Evolutionary conservation across 2,888 invertebrate species (phyloP), one percentile per base, ranked within the genome.

Genomic region (Byasa hedistus): DNA sequence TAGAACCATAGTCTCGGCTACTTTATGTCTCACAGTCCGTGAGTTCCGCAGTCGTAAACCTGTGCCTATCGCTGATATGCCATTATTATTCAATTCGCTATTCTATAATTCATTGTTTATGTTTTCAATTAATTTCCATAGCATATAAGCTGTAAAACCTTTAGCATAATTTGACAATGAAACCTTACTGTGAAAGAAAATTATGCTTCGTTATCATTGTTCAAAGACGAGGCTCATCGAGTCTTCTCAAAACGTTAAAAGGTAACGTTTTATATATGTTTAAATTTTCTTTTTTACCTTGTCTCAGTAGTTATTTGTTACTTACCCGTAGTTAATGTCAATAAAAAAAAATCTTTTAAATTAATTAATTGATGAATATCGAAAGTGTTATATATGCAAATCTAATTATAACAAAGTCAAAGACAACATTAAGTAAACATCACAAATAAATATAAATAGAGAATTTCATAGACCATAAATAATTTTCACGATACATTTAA

Each of bases 1-100:
- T 64, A 68, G 65, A 70, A 58, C 61, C 68, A 61, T 65, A 61
- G 61, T 44, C 61, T 23, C n/a, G 63, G 66, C 66, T 79, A 79
- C 79, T 83, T 82, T 83, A 79, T 84, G 81, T 76, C 74, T 77
- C 73, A 75, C 71, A 72, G 69, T 72, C 75, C 77, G 77, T 76
- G 79, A 79, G 80, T 84, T 83, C 81, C 80, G 75, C 80, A 77
- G 72, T 76, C 79, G 83, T 84, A 83, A 84, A 83, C 76, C 77
- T 79, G 71, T 73, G 69, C 71, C 79, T 77, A 61, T 68, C 64
- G 54, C 64, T 68, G 67, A 67, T 67, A 67, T 64, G 64, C 60
- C 63, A 64, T 67, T 67, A 67, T 64, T 67, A 67, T 67, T 67
- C 67, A 67, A 67, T 67, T 67, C 64, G 64, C 60, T 67, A 52